These are phyloP conservation scores for Argyresthia albistria DNA, from an alignment of 2,888 invertebrate genomes.

Conservation along the genomic window DNA sequence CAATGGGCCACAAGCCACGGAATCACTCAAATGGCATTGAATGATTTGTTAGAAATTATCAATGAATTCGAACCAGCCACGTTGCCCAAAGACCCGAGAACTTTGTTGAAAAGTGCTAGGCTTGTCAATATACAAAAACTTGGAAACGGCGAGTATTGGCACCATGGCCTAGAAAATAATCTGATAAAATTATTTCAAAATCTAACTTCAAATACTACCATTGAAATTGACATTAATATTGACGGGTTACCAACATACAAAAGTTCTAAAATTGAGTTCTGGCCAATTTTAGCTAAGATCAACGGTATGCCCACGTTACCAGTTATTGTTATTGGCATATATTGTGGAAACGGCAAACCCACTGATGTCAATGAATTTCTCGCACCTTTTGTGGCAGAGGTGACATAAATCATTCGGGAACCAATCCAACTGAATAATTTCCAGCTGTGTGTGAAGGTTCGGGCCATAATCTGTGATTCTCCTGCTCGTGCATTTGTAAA, in stretches of 20 bases:
- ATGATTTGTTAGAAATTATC: not conserved
- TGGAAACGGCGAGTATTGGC: slow-evolving; percentile 3
- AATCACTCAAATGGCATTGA: not conserved
- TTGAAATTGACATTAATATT: not conserved
- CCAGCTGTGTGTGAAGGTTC: not conserved
- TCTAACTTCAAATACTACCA: not conserved
- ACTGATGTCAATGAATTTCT: not conserved
- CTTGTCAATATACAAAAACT: not conserved
- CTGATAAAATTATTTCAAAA: not conserved
- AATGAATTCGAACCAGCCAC: not conserved
- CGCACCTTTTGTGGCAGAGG: not conserved
- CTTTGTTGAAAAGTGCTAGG: not conserved
- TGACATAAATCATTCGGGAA: not conserved
- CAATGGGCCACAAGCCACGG: not conserved
- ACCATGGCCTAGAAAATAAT: not conserved
- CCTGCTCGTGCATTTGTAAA: not conserved
- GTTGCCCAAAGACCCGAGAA: not conserved
- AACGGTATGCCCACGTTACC: not conserved
- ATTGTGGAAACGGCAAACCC: not conserved
- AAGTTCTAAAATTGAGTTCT: not conserved
- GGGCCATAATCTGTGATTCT: not conserved
- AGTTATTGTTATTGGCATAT: not conserved
- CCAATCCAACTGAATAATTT: not conserved
- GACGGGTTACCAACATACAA: not conserved
- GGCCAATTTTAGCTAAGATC: not conserved